Conservation (phyloP, 2,888 invertebrate genomes). For the Ormia ochracea region DNA sequence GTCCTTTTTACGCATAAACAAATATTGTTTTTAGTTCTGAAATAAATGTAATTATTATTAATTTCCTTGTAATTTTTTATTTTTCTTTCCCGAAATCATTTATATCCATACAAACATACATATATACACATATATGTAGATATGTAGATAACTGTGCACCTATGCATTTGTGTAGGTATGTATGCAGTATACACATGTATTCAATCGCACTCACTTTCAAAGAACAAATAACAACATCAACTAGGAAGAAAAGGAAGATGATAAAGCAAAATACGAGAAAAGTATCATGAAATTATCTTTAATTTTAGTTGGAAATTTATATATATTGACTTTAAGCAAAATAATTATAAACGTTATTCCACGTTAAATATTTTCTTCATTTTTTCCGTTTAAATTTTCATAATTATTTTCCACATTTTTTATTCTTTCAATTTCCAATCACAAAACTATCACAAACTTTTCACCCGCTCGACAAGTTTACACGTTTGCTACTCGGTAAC, state of each 20-base stretch:
- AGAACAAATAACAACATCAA: slow-evolving; percentile 11
- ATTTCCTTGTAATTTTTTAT: slow-evolving; percentile 33
- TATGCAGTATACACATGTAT: no score
- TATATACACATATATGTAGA: no score
- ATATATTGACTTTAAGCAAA: not conserved
- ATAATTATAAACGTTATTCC: not conserved
- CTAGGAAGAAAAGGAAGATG: slow-evolving; percentile 39
- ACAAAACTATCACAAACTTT: not conserved
- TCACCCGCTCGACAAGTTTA: slow-evolving; percentile 6
- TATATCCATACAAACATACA: no score
- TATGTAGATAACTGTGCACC: no score
- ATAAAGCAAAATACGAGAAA: slow-evolving; percentile 28
- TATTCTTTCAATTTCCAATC: not conserved
- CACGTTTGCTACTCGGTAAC: slow-evolving; percentile 30
- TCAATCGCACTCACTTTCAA: not conserved
- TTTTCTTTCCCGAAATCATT: slow-evolving; percentile 20
- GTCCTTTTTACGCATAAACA: not conserved
- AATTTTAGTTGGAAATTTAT: not conserved
- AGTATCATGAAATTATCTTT: not conserved
- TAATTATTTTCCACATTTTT: not conserved
- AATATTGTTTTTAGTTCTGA: not conserved
- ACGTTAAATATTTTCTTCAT: not conserved
- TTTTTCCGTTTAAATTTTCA: not conserved
- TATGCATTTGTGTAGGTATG: no score
- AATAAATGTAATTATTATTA: slow-evolving; percentile 3